Evolutionary conservation across 2,888 invertebrate genomes (phyloP).

Genomic region (Nephrotoma appendiculata): DNA sequence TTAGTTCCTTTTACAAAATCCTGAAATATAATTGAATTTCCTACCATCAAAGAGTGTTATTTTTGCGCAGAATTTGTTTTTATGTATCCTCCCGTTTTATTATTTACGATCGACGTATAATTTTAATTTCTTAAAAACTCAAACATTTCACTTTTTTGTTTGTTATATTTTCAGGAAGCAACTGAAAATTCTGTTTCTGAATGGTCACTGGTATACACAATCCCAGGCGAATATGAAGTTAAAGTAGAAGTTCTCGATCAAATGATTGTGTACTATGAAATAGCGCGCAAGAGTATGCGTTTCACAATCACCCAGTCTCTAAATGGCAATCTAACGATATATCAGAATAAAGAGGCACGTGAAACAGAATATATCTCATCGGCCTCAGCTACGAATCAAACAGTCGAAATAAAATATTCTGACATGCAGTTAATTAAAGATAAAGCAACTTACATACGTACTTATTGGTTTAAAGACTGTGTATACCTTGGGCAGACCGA

Average conservation of each 20-base stretch:
- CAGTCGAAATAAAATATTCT: conserved; percentile 40
- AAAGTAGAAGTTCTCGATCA: conserved; percentile 36
- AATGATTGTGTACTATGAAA: conserved; percentile 29
- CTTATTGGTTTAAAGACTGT: conserved; percentile 73
- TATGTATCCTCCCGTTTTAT: too few species aligned
- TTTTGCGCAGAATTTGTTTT: too few species aligned
- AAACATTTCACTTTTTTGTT: too few species aligned
- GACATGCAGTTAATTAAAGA: conserved; percentile 44
- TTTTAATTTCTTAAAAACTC: too few species aligned
- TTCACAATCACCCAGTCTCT: conserved; percentile 43
- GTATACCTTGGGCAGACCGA: conserved; percentile 47
- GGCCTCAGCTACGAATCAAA: conserved; percentile 39
- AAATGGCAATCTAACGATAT: conserved; percentile 50
- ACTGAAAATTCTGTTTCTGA: conserved; percentile 37
- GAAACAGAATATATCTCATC: conserved; percentile 48
- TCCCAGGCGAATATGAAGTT: conserved; percentile 42
- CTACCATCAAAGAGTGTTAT: too few species aligned
- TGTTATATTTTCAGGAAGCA: conserved; percentile 22
- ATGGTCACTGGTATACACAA: conserved; percentile 47
- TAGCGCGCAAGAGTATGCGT: conserved; percentile 28
- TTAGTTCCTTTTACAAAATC: too few species aligned
- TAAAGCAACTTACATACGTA: conserved; percentile 40
- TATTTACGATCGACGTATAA: too few species aligned
- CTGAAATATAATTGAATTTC: too few species aligned
- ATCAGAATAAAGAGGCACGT: conserved; percentile 44